Evolutionary conservation across 2,797 vertebrate genomes (phyloP).

Genomic region (Calcarius lapponicus): DNA sequence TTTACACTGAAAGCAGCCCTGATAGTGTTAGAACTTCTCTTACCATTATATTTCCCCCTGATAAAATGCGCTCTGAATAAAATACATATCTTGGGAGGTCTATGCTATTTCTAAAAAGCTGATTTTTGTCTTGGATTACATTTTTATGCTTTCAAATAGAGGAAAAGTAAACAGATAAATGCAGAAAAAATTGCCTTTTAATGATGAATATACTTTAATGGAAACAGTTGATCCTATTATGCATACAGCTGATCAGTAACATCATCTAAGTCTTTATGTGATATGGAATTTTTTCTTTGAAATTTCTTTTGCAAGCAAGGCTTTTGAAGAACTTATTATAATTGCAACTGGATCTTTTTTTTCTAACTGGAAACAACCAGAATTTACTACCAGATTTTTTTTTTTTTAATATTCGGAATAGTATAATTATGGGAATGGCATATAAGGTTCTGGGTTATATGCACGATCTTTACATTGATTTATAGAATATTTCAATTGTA

Average conservation of each 20-base stretch:
- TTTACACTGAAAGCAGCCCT: slow-evolving; percentile 1
- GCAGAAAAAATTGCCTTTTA: neutral
- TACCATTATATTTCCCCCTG: neutral
- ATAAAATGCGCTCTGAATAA: neutral
- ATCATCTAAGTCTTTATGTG: neutral
- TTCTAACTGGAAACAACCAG: neutral
- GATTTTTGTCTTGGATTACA: neutral
- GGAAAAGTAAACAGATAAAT: neutral
- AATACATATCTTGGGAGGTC: neutral
- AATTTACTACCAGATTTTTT: neutral
- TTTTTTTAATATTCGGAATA: neutral
- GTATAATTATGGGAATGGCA: neutral
- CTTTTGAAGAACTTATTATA: neutral
- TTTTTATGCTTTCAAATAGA: neutral
- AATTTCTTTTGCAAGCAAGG: neutral
- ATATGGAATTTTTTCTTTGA: neutral
- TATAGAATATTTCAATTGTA: neutral
- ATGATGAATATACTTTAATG: neutral
- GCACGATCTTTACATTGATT: neutral
- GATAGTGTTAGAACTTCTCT: neutral
- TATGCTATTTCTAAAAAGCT: neutral
- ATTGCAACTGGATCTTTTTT: neutral
- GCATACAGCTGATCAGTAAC: neutral
- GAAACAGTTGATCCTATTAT: neutral
- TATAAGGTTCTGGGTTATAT: neutral